Conservation (phyloP, 2,888 invertebrate genomes). For the Mesorhabditis sp. region DNA sequence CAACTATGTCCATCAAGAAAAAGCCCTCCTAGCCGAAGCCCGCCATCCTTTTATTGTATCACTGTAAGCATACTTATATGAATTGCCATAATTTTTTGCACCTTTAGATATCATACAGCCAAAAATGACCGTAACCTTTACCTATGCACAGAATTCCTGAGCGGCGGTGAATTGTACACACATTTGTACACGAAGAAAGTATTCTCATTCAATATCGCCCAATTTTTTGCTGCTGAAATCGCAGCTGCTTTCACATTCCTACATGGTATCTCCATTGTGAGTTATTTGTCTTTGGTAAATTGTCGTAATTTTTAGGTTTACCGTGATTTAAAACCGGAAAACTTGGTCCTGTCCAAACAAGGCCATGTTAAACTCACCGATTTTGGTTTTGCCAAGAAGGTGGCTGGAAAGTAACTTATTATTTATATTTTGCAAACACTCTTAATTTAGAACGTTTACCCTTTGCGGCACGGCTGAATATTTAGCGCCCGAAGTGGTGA, state of each 20-base stretch:
- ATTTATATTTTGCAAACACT: background rate
- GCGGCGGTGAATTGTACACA: constrained; percentile 3
- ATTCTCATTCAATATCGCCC: background rate
- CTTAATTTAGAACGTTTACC: background rate
- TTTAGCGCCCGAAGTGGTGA: constrained; percentile 6
- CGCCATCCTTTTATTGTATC: background rate
- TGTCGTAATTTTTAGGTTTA: background rate
- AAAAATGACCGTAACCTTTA: constrained; percentile 1
- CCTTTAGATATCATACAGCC: background rate
- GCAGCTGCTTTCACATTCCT: background rate
- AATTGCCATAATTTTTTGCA: too few species aligned
- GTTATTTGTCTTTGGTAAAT: background rate
- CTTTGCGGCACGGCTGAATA: constrained; percentile 2
- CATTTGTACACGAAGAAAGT: background rate
- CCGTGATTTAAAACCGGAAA: constrained; percentile 1
- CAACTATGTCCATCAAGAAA: background rate
- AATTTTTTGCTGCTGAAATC: background rate
- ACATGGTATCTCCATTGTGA: background rate
- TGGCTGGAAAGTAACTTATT: background rate
- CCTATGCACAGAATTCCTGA: background rate
- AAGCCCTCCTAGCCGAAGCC: background rate
- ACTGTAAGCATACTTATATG: background rate
- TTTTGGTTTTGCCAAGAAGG: background rate
- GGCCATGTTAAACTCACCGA: constrained; percentile 5
- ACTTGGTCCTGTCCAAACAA: background rate